Evolutionary conservation across 2,113 vertebrate genomes (phyloP).

Genomic region (Burhinus bistriatus): DNA sequence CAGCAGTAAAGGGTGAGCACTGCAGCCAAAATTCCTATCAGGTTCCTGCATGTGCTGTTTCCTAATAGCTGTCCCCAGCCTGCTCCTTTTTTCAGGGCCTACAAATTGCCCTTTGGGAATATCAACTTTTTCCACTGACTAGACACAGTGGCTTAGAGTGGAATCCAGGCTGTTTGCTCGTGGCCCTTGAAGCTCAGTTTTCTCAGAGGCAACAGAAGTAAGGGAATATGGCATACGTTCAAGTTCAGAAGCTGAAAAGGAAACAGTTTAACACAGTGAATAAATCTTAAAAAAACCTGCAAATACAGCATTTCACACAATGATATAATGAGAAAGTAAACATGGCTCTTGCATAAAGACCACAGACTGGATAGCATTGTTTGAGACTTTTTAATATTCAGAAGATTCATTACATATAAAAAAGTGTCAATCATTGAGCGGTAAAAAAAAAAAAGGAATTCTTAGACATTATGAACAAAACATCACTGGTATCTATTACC

Average conservation of each 20-base stretch:
- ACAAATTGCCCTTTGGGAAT: not conserved
- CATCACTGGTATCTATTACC: not conserved
- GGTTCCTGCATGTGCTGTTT: not conserved
- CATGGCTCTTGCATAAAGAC: not conserved
- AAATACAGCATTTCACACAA: not conserved
- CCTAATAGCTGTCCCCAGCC: not conserved
- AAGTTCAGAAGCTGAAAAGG: not conserved
- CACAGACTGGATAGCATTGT: not conserved
- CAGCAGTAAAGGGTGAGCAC: not conserved
- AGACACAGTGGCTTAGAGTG: not conserved
- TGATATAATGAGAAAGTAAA: not conserved
- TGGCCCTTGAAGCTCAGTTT: not conserved
- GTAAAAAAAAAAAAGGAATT: not conserved
- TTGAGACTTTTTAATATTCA: slow-evolving; percentile 16
- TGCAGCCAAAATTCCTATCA: not conserved
- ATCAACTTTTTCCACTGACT: not conserved
- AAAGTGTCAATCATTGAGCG: not conserved
- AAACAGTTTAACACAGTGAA: not conserved
- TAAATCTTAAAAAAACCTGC: not conserved
- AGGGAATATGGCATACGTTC: not conserved
- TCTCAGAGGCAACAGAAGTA: not conserved
- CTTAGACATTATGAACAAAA: not conserved
- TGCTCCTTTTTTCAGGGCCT: not conserved
- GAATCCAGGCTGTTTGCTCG: not conserved
- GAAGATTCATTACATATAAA: not conserved